A percentile compares a stretch with the other conserved stretches of the same genome.
phyloP scores from a whole-genome alignment of 64 coral and sea anemone species.

The Catalaphyllia jardinei region DNA sequence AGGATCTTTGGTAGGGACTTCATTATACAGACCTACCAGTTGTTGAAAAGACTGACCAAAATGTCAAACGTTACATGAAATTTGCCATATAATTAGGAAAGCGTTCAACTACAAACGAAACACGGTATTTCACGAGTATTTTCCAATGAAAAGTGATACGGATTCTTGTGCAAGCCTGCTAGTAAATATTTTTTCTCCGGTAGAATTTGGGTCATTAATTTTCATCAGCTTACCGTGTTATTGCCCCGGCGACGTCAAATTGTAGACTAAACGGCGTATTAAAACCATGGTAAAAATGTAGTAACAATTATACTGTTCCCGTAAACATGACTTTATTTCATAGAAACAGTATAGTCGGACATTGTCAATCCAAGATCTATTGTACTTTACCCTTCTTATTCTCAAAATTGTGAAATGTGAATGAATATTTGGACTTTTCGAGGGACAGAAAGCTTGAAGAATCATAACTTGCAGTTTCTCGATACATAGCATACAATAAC shows the following conservation, averaged over 20 bases:
- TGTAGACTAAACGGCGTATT: not conserved
- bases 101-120: not conserved
- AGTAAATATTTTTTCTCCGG: not conserved
- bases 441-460: too few species aligned
- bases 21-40: not conserved
- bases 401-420: too few species aligned
- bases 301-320: not conserved
- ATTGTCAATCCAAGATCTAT: too few species aligned
- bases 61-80: not conserved
- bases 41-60: not conserved
- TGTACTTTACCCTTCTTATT: too few species aligned
- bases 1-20: not conserved
- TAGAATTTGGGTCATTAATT: not conserved
- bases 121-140: not conserved
- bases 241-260: not conserved
- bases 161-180: not conserved
- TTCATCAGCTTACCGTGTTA: not conserved
- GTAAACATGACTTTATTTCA: not conserved
- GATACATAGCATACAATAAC: too few species aligned
- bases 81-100: not conserved
- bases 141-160: not conserved
- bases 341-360: not conserved
- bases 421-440: too few species aligned
- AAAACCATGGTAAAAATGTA: constrained; percentile 2
- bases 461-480: too few species aligned